These are phyloP conservation scores for Pituophis catenifer DNA, from an alignment of 2,113 vertebrate genomes.

Conservation along the genomic window DNA sequence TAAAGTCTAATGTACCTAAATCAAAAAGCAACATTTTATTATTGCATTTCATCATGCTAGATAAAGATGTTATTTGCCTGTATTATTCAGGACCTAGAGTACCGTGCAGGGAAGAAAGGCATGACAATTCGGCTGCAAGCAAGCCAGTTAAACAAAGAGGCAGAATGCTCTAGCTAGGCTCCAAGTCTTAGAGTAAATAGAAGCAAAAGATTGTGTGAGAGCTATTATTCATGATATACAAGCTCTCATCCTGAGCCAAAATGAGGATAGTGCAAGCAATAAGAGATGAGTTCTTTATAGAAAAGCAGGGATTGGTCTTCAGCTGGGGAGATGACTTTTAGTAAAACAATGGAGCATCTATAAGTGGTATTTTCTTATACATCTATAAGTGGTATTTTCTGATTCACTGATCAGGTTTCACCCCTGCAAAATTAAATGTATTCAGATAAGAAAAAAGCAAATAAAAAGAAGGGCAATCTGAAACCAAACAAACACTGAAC, in stretches of 20 bases:
- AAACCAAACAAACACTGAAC: neutral
- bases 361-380: neutral
- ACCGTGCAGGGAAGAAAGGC: neutral
- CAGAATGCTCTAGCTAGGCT: neutral
- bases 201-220: neutral
- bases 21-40: slow-evolving; percentile 18
- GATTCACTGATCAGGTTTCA: neutral
- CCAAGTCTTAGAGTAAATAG: neutral
- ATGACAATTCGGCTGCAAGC: slow-evolving; percentile 5
- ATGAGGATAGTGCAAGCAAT: neutral
- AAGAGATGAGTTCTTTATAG: neutral
- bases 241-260: neutral
- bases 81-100: neutral
- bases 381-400: neutral
- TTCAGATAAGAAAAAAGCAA: neutral
- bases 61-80: slow-evolving; percentile 19
- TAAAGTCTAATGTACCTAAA: slow-evolving; percentile 18
- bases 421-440: neutral
- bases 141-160: slow-evolving; percentile 8
- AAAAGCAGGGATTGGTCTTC: neutral
- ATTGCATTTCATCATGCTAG: slow-evolving; percentile 18
- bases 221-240: neutral
- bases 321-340: neutral
- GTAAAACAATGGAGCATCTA: neutral
- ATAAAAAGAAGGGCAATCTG: neutral